Percentiles rank a stretch among this genome's conserved stretches.
These are phyloP conservation scores for Pangasius larnaudii DNA, from an alignment of 2,797 vertebrate species.

Conservation along the genomic window DNA sequence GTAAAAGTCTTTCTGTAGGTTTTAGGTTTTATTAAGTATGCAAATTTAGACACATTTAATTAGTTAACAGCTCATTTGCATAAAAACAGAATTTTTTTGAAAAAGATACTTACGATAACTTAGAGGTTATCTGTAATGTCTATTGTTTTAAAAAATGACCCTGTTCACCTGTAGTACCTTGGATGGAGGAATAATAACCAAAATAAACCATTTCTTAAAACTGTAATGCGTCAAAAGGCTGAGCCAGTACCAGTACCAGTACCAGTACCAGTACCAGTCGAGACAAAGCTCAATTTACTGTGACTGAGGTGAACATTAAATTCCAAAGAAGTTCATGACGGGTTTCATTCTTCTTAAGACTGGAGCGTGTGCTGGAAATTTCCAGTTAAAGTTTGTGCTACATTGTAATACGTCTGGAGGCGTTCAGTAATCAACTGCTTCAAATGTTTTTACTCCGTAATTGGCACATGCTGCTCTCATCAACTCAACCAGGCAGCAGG, in stretches of 20 bases:
- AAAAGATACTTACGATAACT: not conserved
- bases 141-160: not conserved
- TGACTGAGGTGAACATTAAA: not conserved
- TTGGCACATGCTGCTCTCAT: not conserved
- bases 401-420: not conserved
- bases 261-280: too few species aligned
- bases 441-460: conserved; percentile 33
- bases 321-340: not conserved
- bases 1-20: not conserved
- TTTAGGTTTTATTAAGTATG: not conserved
- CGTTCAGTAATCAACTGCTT: conserved; percentile 21
- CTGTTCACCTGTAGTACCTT: not conserved
- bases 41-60: not conserved
- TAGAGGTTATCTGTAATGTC: too few species aligned
- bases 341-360: not conserved
- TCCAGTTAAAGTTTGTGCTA: not conserved
- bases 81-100: not conserved
- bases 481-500: not conserved
- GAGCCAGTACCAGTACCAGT: not conserved
- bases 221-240: not conserved
- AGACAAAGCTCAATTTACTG: not conserved
- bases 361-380: not conserved
- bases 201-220: not conserved
- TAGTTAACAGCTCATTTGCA: not conserved
- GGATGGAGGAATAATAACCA: not conserved